phyloP scores from a whole-genome alignment of 2,113 vertebrate genomes.

The Prietella phreatophila region DNA sequence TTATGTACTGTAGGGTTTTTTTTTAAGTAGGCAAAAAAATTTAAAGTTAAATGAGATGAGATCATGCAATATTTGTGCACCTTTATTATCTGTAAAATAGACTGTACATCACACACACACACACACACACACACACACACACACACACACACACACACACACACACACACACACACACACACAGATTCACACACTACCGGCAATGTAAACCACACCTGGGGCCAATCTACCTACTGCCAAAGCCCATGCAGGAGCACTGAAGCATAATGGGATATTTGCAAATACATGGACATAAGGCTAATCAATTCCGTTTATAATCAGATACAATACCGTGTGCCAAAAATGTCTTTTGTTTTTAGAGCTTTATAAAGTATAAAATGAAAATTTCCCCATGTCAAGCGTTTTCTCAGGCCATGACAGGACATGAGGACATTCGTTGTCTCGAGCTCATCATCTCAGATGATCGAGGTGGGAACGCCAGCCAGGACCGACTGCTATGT shows the following conservation, averaged over 20 bases:
- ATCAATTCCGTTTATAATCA: not conserved
- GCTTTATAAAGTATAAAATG: not conserved
- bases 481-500: constrained; percentile 34
- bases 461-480: constrained; percentile 8
- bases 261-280: not conserved
- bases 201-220: not conserved
- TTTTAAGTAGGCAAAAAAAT: not conserved
- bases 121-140: not conserved
- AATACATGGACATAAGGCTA: not conserved
- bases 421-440: not conserved
- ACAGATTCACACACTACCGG: not conserved
- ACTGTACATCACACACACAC: not conserved
- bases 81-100: not conserved
- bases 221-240: not conserved
- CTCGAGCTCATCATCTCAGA: not conserved
- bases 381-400: not conserved
- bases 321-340: not conserved
- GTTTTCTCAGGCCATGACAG: not conserved
- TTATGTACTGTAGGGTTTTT: not conserved
- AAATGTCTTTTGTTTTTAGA: not conserved
- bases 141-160: not conserved
- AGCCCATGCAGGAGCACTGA: not conserved
- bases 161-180: not conserved
- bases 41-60: not conserved
- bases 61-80: not conserved